Percentiles rank a stretch among this genome's conserved stretches.
Evolutionary conservation across 2,113 vertebrate genomes (phyloP).

Genomic region (Zingel zingel): DNA sequence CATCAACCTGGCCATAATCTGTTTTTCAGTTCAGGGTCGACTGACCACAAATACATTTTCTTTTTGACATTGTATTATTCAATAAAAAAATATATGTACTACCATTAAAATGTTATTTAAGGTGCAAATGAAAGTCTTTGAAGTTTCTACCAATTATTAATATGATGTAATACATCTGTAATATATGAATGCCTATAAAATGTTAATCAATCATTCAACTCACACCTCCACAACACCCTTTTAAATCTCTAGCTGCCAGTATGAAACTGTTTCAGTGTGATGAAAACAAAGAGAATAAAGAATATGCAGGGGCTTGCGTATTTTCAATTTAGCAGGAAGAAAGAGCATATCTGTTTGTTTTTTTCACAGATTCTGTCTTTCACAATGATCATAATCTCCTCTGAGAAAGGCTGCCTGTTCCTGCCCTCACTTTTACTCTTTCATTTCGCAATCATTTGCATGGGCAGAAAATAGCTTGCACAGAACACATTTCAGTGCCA

Average conservation of each 20-base stretch:
- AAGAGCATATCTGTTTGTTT: neutral
- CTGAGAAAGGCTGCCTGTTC: constrained; percentile 48
- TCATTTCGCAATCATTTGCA: constrained; percentile 74
- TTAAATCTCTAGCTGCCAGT: constrained; percentile 49
- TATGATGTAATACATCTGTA: constrained; percentile 53
- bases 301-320: constrained; percentile 32
- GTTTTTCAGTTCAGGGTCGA: constrained; percentile 69
- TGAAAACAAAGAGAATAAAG: constrained; percentile 55
- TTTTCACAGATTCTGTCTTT: constrained; percentile 47
- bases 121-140: constrained; percentile 34
- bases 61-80: constrained; percentile 39
- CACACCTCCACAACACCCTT: constrained; percentile 45
- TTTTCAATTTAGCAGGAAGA: constrained; percentile 57
- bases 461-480: constrained; percentile 51
- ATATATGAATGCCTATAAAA: constrained; percentile 51
- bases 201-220: constrained; percentile 60
- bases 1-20: constrained; percentile 74
- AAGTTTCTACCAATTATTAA: constrained; percentile 18
- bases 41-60: constrained; percentile 65
- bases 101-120: constrained; percentile 45
- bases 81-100: constrained; percentile 4
- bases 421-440: constrained; percentile 53
- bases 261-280: constrained; percentile 41
- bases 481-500: constrained; percentile 67
- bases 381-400: constrained; percentile 68